Conservation (phyloP, 2,797 vertebrate species). For the Borostomias antarcticus region DNA sequence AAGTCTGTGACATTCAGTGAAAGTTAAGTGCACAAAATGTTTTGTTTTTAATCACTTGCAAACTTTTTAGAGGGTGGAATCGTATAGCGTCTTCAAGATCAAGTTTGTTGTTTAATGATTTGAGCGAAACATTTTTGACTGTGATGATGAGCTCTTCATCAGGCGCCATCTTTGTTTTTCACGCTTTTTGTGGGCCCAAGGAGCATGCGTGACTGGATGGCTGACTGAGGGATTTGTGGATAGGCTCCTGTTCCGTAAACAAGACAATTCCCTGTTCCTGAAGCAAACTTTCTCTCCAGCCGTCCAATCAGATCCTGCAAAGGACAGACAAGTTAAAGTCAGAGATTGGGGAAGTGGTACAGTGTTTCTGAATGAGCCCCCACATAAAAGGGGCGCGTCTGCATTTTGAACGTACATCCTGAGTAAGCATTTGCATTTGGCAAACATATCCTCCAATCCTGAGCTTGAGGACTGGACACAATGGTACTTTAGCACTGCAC, state of each 20-base stretch:
- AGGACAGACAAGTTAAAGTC: neutral
- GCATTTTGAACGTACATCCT: no score
- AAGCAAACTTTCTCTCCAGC: no score
- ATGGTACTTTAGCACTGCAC: no score
- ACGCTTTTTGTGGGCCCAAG: constrained; percentile 23
- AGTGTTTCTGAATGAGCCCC: no score
- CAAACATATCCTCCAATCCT: no score
- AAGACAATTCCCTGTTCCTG: no score
- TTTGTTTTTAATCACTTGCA: neutral
- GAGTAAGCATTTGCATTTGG: no score
- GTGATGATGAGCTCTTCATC: constrained; percentile 27
- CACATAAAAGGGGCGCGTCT: no score
- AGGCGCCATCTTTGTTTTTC: constrained; percentile 35
- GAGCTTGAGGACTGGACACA: no score
- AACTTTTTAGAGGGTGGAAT: neutral
- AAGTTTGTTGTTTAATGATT: constrained; percentile 29
- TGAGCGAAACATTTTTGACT: constrained; percentile 19
- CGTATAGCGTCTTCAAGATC: neutral
- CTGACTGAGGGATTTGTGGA: neutral
- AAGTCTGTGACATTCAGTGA: neutral
- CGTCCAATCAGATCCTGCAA: constrained; percentile 3
- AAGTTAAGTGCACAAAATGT: neutral
- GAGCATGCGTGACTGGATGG: constrained; percentile 8
- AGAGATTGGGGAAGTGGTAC: neutral
- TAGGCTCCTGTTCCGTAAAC: no score